A percentile compares a stretch with the other conserved stretches of the same genome.
Evolutionary conservation across 2,113 vertebrate genomes (phyloP).

Genomic region (Corapipo altera): DNA sequence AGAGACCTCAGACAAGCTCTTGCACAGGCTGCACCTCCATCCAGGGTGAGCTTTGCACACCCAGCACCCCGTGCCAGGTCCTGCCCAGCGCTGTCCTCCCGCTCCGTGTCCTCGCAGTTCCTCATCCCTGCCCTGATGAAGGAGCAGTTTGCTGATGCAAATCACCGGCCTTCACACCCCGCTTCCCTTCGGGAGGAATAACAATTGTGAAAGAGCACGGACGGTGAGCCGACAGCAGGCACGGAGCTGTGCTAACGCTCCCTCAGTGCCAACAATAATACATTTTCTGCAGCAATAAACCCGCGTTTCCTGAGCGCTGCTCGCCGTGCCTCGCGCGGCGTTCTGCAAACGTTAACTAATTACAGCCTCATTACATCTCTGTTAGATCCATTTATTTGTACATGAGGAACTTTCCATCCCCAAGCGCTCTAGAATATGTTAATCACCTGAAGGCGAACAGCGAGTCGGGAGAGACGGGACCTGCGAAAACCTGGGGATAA

Average conservation of each 20-base stretch:
- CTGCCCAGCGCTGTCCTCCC: background rate
- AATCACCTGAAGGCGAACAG: background rate
- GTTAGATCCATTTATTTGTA: conserved; percentile 50
- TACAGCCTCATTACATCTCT: background rate
- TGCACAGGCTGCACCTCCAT: background rate
- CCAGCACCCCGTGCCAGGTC: background rate
- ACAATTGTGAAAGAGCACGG: conserved; percentile 23
- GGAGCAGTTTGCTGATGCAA: background rate
- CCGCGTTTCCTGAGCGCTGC: background rate
- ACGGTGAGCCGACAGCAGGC: conserved; percentile 21
- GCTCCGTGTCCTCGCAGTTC: accelerated
- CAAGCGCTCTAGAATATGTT: conserved; percentile 7
- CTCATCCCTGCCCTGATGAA: background rate
- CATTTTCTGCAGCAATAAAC: background rate
- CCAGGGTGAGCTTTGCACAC: background rate
- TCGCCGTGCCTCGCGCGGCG: background rate
- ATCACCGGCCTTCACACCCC: background rate
- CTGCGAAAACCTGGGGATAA: background rate
- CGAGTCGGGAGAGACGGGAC: background rate
- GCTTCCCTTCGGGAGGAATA: conserved; percentile 14
- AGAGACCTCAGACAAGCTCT: background rate
- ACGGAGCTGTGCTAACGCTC: background rate
- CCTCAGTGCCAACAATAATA: conserved; percentile 33
- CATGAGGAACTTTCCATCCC: background rate
- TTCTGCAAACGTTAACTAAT: conserved; percentile 36